Percentiles rank a stretch among this genome's conserved stretches.
Conservation (phyloP, 2,888 invertebrate genomes). For the Nineta flava region DNA sequence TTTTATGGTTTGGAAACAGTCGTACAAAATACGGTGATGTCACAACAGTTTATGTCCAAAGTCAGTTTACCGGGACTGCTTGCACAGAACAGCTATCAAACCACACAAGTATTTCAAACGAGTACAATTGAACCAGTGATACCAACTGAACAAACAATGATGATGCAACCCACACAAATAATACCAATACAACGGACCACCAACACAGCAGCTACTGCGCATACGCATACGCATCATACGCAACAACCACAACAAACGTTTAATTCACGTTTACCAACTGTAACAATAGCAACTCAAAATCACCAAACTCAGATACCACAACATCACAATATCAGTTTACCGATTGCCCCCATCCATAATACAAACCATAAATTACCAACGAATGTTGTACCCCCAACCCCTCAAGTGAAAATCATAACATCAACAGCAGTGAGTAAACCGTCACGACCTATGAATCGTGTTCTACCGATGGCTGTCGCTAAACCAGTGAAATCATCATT, state of each 20-base stretch:
- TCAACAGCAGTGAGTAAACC: slow-evolving; percentile 12
- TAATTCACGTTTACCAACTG: background rate
- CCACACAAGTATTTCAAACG: slow-evolving; percentile 71
- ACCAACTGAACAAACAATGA: slow-evolving; percentile 50
- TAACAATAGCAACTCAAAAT: background rate
- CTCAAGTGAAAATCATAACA: slow-evolving; percentile 28
- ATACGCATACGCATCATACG: too few relatives aligned
- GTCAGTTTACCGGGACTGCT: slow-evolving; percentile 59
- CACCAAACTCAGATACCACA: too few relatives aligned
- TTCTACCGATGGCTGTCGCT: slow-evolving; percentile 59
- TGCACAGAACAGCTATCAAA: slow-evolving; percentile 68
- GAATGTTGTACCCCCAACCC: slow-evolving; percentile 54
- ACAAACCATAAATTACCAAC: slow-evolving; percentile 35
- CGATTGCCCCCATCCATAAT: slow-evolving; percentile 6
- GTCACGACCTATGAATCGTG: slow-evolving; percentile 58
- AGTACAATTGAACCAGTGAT: slow-evolving; percentile 71
- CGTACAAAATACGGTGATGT: slow-evolving; percentile 78
- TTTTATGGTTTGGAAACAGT: slow-evolving; percentile 75
- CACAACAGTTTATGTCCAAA: slow-evolving; percentile 71
- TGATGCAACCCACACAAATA: slow-evolving; percentile 26
- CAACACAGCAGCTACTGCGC: too few relatives aligned
- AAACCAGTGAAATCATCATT: slow-evolving; percentile 25
- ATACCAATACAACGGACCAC: background rate
- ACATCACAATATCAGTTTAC: background rate
- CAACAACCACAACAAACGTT: slow-evolving; percentile 3